A percentile compares a stretch with the other conserved stretches of the same genome.
Conservation (phyloP, 92 coral and sea anemone genomes). For the Porites lobata region DNA sequence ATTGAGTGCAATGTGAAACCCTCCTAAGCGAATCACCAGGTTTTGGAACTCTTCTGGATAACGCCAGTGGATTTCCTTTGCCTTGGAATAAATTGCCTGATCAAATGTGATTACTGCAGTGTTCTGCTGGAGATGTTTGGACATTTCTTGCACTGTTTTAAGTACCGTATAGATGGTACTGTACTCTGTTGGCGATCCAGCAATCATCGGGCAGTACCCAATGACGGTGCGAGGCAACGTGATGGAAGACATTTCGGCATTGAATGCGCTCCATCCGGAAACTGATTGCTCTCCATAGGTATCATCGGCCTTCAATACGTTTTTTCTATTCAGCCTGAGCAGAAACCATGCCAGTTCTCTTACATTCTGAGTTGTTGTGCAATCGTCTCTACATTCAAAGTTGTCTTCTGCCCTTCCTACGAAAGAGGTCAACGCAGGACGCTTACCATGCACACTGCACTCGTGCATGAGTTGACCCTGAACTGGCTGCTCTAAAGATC, state of each 20-base stretch:
- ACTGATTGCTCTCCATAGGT: slow-evolving; percentile 40
- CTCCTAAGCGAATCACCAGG: neutral
- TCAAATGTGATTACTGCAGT: neutral
- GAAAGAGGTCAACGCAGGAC: slow-evolving; percentile 47
- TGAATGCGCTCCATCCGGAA: slow-evolving; percentile 75
- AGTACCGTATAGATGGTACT: slow-evolving; percentile 71
- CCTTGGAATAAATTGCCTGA: no score
- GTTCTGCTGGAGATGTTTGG: neutral
- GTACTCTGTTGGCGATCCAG: slow-evolving; percentile 66
- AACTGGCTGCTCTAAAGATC: slow-evolving; percentile 23
- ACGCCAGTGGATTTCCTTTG: no score
- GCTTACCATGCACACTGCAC: slow-evolving; percentile 49
- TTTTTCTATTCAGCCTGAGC: slow-evolving; percentile 25
- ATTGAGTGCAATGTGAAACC: neutral
- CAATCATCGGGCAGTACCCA: slow-evolving; percentile 80
- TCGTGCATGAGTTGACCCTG: slow-evolving; percentile 26
- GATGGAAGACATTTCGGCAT: slow-evolving; percentile 45
- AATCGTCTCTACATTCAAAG: neutral
- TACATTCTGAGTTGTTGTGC: neutral
- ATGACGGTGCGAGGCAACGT: slow-evolving; percentile 36
- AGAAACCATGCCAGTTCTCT: slow-evolving; percentile 59
- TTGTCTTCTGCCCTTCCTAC: slow-evolving; percentile 25
- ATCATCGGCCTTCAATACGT: slow-evolving; percentile 11
- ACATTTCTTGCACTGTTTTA: slow-evolving; percentile 19
- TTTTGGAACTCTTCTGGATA: neutral